Evolutionary conservation across 2,113 vertebrate species (phyloP).

Genomic region (Misgurnus anguillicaudatus): DNA sequence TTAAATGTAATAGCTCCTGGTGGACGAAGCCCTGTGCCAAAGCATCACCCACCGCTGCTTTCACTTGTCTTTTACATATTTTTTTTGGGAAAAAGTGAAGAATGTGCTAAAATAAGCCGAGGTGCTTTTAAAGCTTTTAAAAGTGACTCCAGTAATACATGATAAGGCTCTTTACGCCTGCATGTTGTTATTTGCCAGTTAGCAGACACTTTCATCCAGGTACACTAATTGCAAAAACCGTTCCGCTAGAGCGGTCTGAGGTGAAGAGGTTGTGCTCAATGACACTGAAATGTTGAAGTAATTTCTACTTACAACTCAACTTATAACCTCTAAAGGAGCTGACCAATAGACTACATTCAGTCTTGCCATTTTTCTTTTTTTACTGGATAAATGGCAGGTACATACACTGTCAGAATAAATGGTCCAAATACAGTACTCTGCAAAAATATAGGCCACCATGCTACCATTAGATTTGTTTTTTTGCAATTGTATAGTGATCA

Average conservation of each 20-base stretch:
- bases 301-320: conserved; percentile 2
- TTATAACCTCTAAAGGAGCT: background rate
- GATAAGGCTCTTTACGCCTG: background rate
- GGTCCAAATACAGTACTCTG: too few species aligned
- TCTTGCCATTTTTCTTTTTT: too few species aligned
- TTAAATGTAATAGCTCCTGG: conserved; percentile 54
- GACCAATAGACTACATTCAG: background rate
- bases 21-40: conserved; percentile 28
- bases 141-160: background rate
- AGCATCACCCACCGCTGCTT: conserved; percentile 41
- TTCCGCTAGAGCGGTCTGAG: conserved; percentile 6
- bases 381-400: too few species aligned
- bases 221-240: conserved; percentile 19
- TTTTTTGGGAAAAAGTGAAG: conserved; percentile 1
- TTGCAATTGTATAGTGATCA: too few species aligned
- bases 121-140: background rate
- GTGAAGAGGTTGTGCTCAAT: background rate
- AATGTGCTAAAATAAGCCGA: background rate
- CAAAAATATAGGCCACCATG: too few species aligned
- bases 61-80: conserved; percentile 12
- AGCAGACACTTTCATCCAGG: conserved; percentile 18
- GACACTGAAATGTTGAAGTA: conserved; percentile 9
- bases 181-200: conserved; percentile 13
- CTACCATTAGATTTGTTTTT: too few species aligned
- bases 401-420: too few species aligned